These are phyloP conservation scores for Hippocampus barbouri DNA, from an alignment of 2,113 vertebrate genomes.

Conservation along the genomic window DNA sequence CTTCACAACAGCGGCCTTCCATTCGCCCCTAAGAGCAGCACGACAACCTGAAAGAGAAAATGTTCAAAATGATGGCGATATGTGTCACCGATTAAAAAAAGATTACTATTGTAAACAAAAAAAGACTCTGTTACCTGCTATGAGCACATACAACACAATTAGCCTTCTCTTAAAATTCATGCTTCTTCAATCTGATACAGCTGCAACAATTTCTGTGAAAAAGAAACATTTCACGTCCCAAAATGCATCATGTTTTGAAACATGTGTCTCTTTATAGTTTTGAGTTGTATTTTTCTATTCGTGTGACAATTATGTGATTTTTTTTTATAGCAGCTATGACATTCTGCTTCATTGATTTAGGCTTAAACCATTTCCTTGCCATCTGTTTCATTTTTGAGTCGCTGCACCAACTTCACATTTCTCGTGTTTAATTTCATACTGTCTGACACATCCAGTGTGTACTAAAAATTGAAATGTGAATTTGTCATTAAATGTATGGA, in stretches of 20 bases:
- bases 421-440: background rate
- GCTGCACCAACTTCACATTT: background rate
- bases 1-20: slow-evolving; percentile 28
- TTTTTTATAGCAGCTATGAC: background rate
- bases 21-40: slow-evolving; percentile 20
- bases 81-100: background rate
- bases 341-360: background rate
- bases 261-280: background rate
- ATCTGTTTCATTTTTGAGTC: background rate
- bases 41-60: slow-evolving; percentile 26
- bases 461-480: background rate
- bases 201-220: background rate
- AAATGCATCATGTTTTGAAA: background rate
- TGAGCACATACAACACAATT: slow-evolving; percentile 11
- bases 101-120: background rate
- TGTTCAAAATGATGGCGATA: background rate
- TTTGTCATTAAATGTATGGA: background rate
- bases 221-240: background rate
- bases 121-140: slow-evolving; percentile 21
- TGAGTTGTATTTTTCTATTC: background rate
- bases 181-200: background rate
- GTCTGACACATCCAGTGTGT: background rate
- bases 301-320: background rate
- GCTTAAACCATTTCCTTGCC: background rate
- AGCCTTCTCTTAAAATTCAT: slow-evolving; percentile 17